Conservation (phyloP, 1,140 invertebrate species). For the Drosophila elegans region DNA sequence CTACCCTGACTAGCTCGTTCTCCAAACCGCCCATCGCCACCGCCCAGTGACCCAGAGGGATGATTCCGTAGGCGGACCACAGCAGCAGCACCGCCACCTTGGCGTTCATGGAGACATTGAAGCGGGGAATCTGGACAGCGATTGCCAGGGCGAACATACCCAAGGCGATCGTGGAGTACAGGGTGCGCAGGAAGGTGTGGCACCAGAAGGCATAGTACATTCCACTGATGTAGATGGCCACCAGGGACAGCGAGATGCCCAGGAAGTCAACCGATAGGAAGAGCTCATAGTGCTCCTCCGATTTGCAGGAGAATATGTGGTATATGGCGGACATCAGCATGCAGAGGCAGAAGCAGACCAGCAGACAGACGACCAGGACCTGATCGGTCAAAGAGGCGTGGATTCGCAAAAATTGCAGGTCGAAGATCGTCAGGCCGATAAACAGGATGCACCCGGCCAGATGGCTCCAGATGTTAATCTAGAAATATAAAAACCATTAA, state of each 20-base stretch:
- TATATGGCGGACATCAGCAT: conserved; percentile 97
- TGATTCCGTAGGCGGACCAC: conserved; percentile 95
- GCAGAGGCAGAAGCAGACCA: conserved; percentile 96
- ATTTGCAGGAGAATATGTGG: conserved; percentile 97
- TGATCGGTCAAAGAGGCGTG: conserved; percentile 92
- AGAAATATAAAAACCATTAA: too few relatives aligned
- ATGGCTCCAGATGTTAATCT: conserved; percentile 98
- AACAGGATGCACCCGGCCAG: conserved; percentile 96
- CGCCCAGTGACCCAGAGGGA: conserved; percentile 96
- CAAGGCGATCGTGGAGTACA: conserved; percentile 93
- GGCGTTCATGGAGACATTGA: conserved; percentile 89
- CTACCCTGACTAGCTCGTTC: conserved; percentile 92
- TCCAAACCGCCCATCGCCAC: conserved; percentile 94
- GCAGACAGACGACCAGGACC: conserved; percentile 91
- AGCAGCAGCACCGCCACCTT: conserved; percentile 93
- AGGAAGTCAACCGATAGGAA: conserved; percentile 96
- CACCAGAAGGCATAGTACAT: conserved; percentile 99
- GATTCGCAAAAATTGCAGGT: conserved; percentile 91
- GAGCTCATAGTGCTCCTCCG: conserved; percentile 93
- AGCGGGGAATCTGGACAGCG: conserved; percentile 91
- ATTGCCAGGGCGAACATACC: conserved; percentile 92
- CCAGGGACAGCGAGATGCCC: conserved; percentile 95
- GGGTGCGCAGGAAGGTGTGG: conserved; percentile 91
- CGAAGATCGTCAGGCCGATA: conserved; percentile 92
- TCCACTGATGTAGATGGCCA: conserved; percentile 97